Conservation (phyloP, 2,797 vertebrate genomes). For the Oreochromis grahami region DNA sequence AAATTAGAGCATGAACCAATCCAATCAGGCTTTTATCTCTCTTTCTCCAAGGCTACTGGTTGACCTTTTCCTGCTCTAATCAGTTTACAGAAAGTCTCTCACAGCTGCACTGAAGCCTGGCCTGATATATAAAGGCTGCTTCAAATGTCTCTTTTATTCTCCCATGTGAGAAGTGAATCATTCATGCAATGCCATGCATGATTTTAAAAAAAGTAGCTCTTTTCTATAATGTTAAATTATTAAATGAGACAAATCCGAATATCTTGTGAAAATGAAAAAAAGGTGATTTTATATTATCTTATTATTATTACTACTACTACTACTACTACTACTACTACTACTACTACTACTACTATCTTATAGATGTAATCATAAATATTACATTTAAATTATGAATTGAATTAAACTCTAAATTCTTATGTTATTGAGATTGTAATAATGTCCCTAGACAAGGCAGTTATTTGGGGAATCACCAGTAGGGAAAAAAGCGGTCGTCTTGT, state of each 20-base stretch:
- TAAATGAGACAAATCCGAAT: conserved; percentile 19
- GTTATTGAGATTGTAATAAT: background rate
- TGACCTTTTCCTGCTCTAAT: conserved; percentile 72
- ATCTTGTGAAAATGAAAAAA: background rate
- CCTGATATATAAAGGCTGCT: conserved; percentile 45
- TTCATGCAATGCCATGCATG: conserved; percentile 17
- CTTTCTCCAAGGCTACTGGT: conserved; percentile 42
- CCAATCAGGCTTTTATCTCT: conserved; percentile 65
- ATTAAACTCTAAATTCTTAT: rapidly evolving
- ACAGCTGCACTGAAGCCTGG: conserved; percentile 46
- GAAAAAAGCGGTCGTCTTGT: background rate
- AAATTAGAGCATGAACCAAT: conserved; percentile 67
- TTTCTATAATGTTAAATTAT: background rate
- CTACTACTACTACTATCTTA: no score
- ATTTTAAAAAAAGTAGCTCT: background rate
- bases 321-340: no score
- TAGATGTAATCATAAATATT: background rate
- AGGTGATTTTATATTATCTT: background rate
- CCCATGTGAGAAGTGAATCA: conserved; percentile 6
- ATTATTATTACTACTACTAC: no score
- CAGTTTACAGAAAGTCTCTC: conserved; percentile 66
- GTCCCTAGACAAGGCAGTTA: background rate
- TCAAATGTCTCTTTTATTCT: conserved; percentile 32
- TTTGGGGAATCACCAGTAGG: background rate
- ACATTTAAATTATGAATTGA: background rate